Conservation (phyloP, 2,888 invertebrate genomes). For the Allophyes oxyacanthae region DNA sequence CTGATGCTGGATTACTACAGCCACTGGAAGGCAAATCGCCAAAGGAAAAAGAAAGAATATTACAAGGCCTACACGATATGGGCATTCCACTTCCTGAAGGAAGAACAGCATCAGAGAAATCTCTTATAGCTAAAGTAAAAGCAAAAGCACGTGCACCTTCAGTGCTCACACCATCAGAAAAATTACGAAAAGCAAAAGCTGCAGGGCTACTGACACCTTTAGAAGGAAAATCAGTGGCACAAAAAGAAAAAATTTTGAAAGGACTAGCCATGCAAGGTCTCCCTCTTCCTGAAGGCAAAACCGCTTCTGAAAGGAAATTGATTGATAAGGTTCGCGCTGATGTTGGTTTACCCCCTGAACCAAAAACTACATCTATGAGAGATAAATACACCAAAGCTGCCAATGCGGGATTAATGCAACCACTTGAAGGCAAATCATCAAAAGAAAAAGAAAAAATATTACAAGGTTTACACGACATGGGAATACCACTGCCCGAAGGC, state of each 20-base stretch:
- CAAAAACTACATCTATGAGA: conserved; percentile 38
- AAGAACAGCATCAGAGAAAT: conserved; percentile 41
- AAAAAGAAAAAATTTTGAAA: conserved; percentile 61
- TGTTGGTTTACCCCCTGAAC: conserved; percentile 56
- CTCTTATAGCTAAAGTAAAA: conserved; percentile 52
- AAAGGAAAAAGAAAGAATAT: conserved; percentile 25
- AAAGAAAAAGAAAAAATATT: conserved; percentile 19
- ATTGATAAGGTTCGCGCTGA: conserved; percentile 51
- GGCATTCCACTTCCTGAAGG: conserved; percentile 36
- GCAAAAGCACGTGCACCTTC: background rate
- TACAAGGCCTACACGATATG: conserved; percentile 11
- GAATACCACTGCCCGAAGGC: conserved; percentile 17
- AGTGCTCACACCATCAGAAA: conserved; percentile 10
- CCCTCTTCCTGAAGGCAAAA: conserved; percentile 52
- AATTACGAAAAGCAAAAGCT: conserved; percentile 48
- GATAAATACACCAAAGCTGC: conserved; percentile 10
- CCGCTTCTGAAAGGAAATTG: conserved; percentile 49
- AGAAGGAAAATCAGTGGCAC: conserved; percentile 55
- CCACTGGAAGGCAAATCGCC: conserved; percentile 31
- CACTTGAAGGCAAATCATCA: conserved; percentile 9
- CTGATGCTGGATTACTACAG: conserved; percentile 13
- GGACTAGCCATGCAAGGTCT: conserved; percentile 52
- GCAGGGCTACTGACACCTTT: conserved; percentile 54
- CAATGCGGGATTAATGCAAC: conserved; percentile 23
- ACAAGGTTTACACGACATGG: conserved; percentile 12